Evolutionary conservation across 1,140 invertebrate species (phyloP), one percentile per base, ranked within the genome.

Genomic region (Paraescarpia echinospica): DNA sequence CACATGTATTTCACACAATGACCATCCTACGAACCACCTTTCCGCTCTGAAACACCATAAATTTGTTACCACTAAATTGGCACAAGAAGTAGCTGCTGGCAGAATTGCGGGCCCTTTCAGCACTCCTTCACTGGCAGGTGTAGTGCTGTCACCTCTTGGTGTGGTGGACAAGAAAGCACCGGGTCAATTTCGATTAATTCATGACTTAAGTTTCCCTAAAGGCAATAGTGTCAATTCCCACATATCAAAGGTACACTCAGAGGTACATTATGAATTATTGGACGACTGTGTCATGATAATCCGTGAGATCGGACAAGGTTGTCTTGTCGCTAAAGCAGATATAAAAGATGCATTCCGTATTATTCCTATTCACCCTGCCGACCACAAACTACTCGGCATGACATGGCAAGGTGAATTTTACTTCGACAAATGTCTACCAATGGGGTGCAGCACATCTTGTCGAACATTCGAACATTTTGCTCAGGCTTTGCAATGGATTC

Each of bases 111-210:
- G 41, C 41, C 41, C 41, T 41, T 41, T 41, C 41, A 4, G 12
- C 12, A 6, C 41, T 41, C 41, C 41, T 41, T 41, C 93, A 35
- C 91, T 91, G 14, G 33, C 91, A 33, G 91, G 90, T 33, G 34
- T 93, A 1, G n/a, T 35, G 1, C 89, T 33, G 27, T 93, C 92
- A 9, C 93, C 93, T n/a, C 48, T 93, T 1, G 93, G 92, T 2
- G 91, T 93, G 34, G 91, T 93, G 1, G 91, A 91, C 31, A 93
- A 93, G 88, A 93, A 93, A 59, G 89, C 35, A 8, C 91, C 92
- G 1, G 91, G 92, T 14, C 31, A 92, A 91, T 93, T 91, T 77
- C 51, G 93, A n/a, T 91, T 94, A 33, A 94, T 93, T 33, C 93
- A 93, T 90, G 51, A 94, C 12, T 34, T 94, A 8, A 93, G 93